Conservation (phyloP, 2,888 invertebrate genomes). For the Julus scandinavius region DNA sequence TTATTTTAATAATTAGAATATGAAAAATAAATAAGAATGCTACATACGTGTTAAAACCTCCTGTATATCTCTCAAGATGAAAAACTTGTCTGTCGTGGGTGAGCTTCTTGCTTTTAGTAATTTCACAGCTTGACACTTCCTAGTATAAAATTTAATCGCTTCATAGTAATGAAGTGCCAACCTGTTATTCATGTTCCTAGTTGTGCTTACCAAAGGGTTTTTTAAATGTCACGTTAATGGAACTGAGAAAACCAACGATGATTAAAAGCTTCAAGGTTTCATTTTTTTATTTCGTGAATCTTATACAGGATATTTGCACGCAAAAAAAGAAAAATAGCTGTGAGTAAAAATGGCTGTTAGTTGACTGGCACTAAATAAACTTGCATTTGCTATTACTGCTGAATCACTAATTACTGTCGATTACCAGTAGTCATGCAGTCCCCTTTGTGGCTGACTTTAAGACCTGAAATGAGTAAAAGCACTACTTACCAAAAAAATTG, state of each 20-base stretch:
- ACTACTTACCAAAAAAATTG: too few relatives aligned
- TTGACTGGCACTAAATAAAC: not conserved
- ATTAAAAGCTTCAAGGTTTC: not conserved
- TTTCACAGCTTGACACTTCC: slow-evolving; percentile 2
- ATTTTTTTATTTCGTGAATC: not conserved
- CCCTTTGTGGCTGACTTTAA: not conserved
- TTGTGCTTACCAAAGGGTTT: slow-evolving; percentile 17
- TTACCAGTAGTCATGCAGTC: not conserved
- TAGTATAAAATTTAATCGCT: not conserved
- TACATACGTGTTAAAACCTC: not conserved
- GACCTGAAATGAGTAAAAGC: not conserved
- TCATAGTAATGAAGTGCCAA: not conserved
- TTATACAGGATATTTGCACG: too few relatives aligned
- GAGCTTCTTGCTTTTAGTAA: slow-evolving; percentile 7
- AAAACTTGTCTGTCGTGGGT: not conserved
- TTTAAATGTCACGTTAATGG: slow-evolving; percentile 5
- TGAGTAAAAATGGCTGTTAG: not conserved
- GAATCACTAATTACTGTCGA: not conserved
- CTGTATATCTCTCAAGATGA: not conserved
- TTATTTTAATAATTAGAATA: too few relatives aligned
- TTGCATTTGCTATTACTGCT: not conserved
- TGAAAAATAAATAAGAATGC: not conserved
- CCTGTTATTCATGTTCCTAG: not conserved
- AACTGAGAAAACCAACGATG: not conserved
- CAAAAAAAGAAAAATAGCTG: not conserved